phyloP scores from a whole-genome alignment of 2,113 vertebrate genomes.

The Megaleporinus macrocephalus region DNA sequence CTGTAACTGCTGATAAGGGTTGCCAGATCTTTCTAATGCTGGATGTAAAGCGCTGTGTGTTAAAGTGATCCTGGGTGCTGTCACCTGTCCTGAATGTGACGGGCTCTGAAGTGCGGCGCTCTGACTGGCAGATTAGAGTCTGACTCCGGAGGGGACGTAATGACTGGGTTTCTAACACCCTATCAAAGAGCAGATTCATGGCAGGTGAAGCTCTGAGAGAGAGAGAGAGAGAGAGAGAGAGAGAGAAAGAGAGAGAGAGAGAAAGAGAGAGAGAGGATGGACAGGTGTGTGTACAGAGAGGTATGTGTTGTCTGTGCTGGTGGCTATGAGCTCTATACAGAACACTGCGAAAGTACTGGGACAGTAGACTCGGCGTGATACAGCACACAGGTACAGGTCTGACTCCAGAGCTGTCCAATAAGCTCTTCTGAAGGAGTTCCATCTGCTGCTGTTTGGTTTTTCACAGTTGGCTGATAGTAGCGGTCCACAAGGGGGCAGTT shows the following conservation, averaged over 20 bases:
- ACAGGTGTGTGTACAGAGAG: not conserved
- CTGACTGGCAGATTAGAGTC: slow-evolving; percentile 11
- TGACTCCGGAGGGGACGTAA: not conserved
- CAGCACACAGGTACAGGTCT: no score
- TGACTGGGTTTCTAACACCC: not conserved
- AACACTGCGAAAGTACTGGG: no score
- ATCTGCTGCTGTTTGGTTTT: no score
- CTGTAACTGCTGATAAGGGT: not conserved
- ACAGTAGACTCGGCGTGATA: no score
- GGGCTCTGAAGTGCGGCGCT: not conserved
- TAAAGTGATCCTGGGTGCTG: not conserved
- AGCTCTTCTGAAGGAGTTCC: no score
- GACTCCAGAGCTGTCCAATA: no score
- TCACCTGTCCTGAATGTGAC: not conserved
- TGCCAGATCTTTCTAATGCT: not conserved
- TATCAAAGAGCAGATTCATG: not conserved
- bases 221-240: not conserved
- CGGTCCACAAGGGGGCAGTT: no score
- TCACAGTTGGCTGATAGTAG: no score
- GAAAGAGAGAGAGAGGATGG: not conserved
- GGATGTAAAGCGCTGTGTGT: not conserved
- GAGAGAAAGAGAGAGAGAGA: not conserved
- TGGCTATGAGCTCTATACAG: not conserved
- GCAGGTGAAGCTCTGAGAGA: not conserved
- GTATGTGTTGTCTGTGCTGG: not conserved